Evolutionary conservation across 2,888 invertebrate genomes (phyloP).

Genomic region (Lutraria lutraria): DNA sequence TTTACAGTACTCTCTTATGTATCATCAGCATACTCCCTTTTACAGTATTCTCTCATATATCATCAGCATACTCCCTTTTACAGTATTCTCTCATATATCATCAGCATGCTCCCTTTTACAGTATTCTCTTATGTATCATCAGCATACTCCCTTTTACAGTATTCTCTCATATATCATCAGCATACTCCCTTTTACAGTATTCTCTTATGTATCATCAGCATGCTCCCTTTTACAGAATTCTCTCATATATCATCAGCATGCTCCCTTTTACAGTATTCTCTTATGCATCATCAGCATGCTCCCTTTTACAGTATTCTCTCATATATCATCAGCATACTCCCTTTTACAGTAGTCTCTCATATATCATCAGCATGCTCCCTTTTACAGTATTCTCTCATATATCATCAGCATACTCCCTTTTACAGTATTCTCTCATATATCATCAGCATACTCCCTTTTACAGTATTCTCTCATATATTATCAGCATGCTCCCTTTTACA

Average conservation of each 20-base stretch:
- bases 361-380: neutral
- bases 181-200: neutral
- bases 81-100: too few species aligned
- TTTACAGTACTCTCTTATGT: too few species aligned
- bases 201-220: too few species aligned
- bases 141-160: neutral
- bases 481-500: neutral
- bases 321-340: neutral
- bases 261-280: neutral
- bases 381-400: too few species aligned
- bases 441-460: neutral
- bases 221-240: neutral
- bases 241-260: neutral
- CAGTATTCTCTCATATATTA: too few species aligned
- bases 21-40: neutral
- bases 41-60: too few species aligned
- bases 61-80: neutral
- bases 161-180: too few species aligned
- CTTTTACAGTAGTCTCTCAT: too few species aligned
- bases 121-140: too few species aligned
- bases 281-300: neutral
- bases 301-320: too few species aligned
- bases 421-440: too few species aligned
- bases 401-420: neutral
- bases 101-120: neutral